Conservation (phyloP, 2,113 vertebrate genomes). For the Chunga burmeisteri region DNA sequence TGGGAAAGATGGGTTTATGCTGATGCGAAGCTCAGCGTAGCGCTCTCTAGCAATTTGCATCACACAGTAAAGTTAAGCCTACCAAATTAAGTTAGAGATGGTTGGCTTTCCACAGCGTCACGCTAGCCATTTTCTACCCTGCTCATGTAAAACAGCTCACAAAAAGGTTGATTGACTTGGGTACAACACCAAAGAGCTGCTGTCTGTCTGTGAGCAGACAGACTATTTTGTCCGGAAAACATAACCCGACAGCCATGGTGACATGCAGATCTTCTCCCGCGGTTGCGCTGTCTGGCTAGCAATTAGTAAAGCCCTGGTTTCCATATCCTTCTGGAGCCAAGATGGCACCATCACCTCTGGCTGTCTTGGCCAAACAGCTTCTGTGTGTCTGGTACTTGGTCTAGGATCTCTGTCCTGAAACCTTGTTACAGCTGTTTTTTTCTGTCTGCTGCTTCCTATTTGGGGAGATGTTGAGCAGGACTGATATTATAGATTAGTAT, state of each 20-base stretch:
- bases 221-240: not conserved
- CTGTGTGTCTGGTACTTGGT: not conserved
- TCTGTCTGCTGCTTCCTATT: not conserved
- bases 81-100: not conserved
- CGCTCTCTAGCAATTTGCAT: not conserved
- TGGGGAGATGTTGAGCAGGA: not conserved
- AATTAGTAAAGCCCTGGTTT: not conserved
- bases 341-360: not conserved
- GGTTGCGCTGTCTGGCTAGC: not conserved
- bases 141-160: rapidly evolving
- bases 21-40: rapidly evolving
- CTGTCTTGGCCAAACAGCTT: not conserved
- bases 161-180: not conserved
- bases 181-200: not conserved
- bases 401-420: not conserved
- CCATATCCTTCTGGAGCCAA: not conserved
- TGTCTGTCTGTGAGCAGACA: not conserved
- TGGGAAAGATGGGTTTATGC: not conserved
- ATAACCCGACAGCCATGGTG: rapidly evolving
- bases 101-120: not conserved
- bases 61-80: not conserved
- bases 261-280: rapidly evolving
- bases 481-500: not conserved
- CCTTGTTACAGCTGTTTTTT: not conserved
- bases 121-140: not conserved